These are phyloP conservation scores for Spodoptera littoralis DNA, from an alignment of 2,888 invertebrate species.

Conservation along the genomic window DNA sequence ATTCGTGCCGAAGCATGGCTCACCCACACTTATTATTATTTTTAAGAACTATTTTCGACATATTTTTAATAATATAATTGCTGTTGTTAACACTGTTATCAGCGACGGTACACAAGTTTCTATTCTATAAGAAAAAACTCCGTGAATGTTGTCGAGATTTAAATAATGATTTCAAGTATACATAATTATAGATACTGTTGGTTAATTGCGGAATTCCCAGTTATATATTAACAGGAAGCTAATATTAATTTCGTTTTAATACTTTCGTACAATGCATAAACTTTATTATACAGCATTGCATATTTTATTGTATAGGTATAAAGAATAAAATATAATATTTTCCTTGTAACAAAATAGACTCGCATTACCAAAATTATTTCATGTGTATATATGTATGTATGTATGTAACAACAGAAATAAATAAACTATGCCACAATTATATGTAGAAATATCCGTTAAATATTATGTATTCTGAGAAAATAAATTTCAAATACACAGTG, in stretches of 20 bases:
- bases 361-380: neutral
- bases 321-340: too few species aligned
- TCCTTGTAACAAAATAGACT: too few species aligned
- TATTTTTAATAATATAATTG: too few species aligned
- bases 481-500: conserved; percentile 46
- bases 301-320: too few species aligned
- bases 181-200: conserved; percentile 53
- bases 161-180: conserved; percentile 55
- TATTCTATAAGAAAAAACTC: conserved; percentile 40
- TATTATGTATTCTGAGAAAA: conserved; percentile 52
- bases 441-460: conserved; percentile 40
- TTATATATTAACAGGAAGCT: conserved; percentile 45
- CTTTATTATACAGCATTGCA: too few species aligned
- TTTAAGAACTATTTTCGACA: too few species aligned
- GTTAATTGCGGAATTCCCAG: conserved; percentile 53
- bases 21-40: too few species aligned
- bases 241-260: conserved; percentile 10
- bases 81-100: conserved; percentile 9
- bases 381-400: neutral
- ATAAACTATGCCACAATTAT: conserved; percentile 19
- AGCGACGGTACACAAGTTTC: conserved; percentile 41
- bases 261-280: too few species aligned
- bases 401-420: conserved; percentile 19
- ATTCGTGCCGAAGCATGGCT: too few species aligned
- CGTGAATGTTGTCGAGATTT: conserved; percentile 48